Evolutionary conservation across 1,140 invertebrate genomes (phyloP), one percentile per base, ranked within the genome.

Genomic region (Sesamia nonagrioides): DNA sequence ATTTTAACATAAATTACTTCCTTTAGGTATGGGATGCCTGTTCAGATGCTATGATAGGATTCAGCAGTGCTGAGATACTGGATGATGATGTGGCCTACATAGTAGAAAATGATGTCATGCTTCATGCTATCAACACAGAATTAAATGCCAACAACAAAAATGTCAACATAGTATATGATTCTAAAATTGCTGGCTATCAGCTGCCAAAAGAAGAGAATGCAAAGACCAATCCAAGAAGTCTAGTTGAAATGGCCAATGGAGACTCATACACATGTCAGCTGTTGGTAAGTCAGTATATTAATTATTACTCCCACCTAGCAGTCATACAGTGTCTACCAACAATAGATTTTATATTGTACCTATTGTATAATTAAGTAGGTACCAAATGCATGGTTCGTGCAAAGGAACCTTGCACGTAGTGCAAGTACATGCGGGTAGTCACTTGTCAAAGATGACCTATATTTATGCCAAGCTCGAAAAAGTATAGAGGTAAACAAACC

Each of bases 101-200:
- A 86, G 97, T 99, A n/a, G 99, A 99, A 95, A 99, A 99, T 95
- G 97, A 99, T 95, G 95, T 99, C 6, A 96, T 99, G 58, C 88
- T 98, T 15, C 96, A 97, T 86, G 97, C 98, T 4, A 95, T 98
- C 6, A 96, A 96, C 81, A 95, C 60, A 35, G 92, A 95, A 80
- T 78, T 95, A 37, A 82, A 79, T 6, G 37, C 83, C 6, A 74
- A 82, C 37, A 85, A 85, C 45, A 85, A 87, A 68, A 94, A 93
- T 89, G 80, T 93, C 1, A 84, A 92, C 15, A 89, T 93, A 68
- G 83, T 93, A 0, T 94, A 94, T 84, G 89, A 88, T 77, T 88
- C 93, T 1, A 92, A 90, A 77, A 93, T 94, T 61, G 61, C 84
- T 15, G 89, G 79, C 17, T 94, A 94, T 82, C 75, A 89, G 54